Evolutionary conservation across 2,888 invertebrate species (phyloP), one percentile per base, ranked within the genome.

Genomic region (Drosophila monieri): DNA sequence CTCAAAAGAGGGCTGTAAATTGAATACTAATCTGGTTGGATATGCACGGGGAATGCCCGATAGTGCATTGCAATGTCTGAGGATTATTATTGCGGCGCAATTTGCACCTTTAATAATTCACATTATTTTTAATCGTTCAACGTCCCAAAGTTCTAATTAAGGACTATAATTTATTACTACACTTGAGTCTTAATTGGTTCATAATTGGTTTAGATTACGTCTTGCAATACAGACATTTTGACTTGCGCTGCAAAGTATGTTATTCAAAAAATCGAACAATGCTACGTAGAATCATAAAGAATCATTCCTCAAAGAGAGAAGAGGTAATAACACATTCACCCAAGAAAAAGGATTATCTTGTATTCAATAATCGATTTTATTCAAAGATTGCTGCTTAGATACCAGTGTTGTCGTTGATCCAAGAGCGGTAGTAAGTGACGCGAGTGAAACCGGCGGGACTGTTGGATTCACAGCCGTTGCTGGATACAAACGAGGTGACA

Each of bases 331-430:
- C n/a, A n/a, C n/a, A n/a, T n/a, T n/a, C n/a, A n/a, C n/a, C n/a
- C n/a, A n/a, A n/a, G n/a, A n/a, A n/a, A n/a, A n/a, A n/a, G n/a
- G 18, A 27, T 9, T 27, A 3, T 27, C 9, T 6, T 15, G n/a
- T 23, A 30, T 21, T 56, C 23, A 56, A 43, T 23, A 57, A 5
- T 58, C 58, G 23, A 25, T 32, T 56, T 57, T 59, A 79, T 73
- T 77, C 6, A 3, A 10, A n/a, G 10, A 39, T 41, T 41, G 61
- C 21, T 53, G 46, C 25, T 83, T 78, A 44, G 10, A 89, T 25
- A 30, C 81, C 88, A 23, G 83, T 58, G 25, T 84, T 79, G 0
- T 21, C 2, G 51, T 68, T 58, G 48, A 90, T 90, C 90, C 90
- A 90, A 14, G 70, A 57, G 65, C 88, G 58, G 73, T 75, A 89